A percentile compares a stretch with the other conserved stretches of the same genome.
phyloP scores from a whole-genome alignment of 2,113 vertebrate genomes.

The Syngnathoides biaculeatus region DNA sequence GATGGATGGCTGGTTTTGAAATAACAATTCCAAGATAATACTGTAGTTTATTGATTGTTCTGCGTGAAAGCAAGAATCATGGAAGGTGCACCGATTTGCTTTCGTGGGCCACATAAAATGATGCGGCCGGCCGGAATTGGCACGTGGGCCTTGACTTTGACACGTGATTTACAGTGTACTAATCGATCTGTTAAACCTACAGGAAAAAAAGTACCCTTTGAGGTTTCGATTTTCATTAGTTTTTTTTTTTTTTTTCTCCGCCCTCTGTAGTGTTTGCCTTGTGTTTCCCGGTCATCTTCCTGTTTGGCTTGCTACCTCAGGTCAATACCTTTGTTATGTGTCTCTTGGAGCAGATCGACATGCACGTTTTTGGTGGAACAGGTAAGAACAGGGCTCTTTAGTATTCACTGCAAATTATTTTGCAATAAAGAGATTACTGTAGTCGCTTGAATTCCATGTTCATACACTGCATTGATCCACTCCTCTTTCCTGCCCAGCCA shows the following conservation, averaged over 20 bases:
- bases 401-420: neutral
- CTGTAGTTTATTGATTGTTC: too few relatives aligned
- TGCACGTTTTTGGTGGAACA: constrained; percentile 88
- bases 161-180: neutral
- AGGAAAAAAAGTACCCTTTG: neutral
- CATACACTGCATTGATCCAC: neutral
- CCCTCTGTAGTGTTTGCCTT: constrained; percentile 79
- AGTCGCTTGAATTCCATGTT: neutral
- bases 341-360: constrained; percentile 88
- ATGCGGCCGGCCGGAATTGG: too few relatives aligned
- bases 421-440: neutral
- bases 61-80: too few relatives aligned
- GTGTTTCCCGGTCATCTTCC: constrained; percentile 86
- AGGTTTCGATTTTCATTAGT: neutral
- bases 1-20: too few relatives aligned
- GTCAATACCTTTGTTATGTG: constrained; percentile 92
- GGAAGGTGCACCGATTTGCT: too few relatives aligned
- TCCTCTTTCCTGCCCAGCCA: constrained; percentile 67
- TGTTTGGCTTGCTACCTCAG: constrained; percentile 87
- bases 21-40: too few relatives aligned
- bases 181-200: neutral
- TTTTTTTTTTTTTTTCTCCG: neutral
- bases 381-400: constrained; percentile 62
- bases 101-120: too few relatives aligned
- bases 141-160: too few relatives aligned